phyloP scores from a whole-genome alignment of 2,888 invertebrate genomes.

The Sericinus montela region DNA sequence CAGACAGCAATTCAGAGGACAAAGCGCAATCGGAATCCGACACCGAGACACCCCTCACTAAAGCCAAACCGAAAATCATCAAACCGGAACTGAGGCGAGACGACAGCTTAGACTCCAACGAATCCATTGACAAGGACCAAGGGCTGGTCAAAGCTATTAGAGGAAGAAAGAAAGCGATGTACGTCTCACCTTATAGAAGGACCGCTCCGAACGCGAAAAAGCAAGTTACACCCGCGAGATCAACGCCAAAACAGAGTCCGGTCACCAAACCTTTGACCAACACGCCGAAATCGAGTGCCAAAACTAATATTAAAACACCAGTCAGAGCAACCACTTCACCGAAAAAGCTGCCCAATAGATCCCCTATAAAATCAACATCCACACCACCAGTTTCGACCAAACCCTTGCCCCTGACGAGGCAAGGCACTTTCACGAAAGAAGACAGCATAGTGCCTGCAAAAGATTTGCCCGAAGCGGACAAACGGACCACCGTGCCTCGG shows the following conservation, averaged over 20 bases:
- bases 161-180: conserved; percentile 84
- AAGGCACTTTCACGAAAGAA: conserved; percentile 96
- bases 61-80: conserved; percentile 79
- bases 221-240: conserved; percentile 28
- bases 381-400: conserved; percentile 47
- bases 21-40: conserved; percentile 71
- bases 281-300: conserved; percentile 48
- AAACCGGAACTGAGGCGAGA: conserved; percentile 70
- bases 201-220: conserved; percentile 54
- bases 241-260: conserved; percentile 35
- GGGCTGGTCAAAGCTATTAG: conserved; percentile 79
- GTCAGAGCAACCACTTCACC: conserved; percentile 55
- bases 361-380: conserved; percentile 46
- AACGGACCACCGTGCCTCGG: conserved; percentile 37
- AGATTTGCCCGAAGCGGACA: conserved; percentile 56
- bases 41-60: conserved; percentile 42
- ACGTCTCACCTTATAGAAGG: conserved; percentile 80
- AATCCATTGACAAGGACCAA: conserved; percentile 60
- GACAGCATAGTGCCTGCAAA: conserved; percentile 74
- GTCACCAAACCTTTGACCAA: conserved; percentile 34
- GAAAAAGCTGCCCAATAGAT: conserved; percentile 52
- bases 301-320: conserved; percentile 44
- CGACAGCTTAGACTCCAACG: conserved; percentile 66
- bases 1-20: conserved; percentile 80
- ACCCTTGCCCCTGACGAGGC: conserved; percentile 83